Percentiles rank a stretch among this genome's conserved stretches.
Conservation (phyloP, 1,140 invertebrate species). For the Panagrolaimus sp. region DNA sequence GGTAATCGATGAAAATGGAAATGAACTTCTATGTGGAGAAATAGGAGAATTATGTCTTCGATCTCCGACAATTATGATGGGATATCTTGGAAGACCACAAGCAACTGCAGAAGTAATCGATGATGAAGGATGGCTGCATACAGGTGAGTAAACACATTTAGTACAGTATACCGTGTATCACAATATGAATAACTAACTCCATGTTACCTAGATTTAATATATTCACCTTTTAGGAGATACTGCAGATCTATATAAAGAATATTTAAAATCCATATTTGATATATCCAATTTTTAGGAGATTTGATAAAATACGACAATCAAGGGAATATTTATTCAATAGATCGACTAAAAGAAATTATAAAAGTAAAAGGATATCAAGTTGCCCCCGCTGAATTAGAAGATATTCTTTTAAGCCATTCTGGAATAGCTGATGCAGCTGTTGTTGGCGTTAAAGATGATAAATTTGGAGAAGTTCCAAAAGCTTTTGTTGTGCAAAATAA, state of each 20-base stretch:
- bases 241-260: background rate
- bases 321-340: slow-evolving; percentile 68
- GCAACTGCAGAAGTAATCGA: slow-evolving; percentile 64
- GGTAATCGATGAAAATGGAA: background rate
- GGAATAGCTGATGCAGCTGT: slow-evolving; percentile 74
- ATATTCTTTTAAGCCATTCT: slow-evolving; percentile 69
- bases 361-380: slow-evolving; percentile 80
- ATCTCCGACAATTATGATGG: slow-evolving; percentile 45
- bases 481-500: slow-evolving; percentile 70
- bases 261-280: background rate
- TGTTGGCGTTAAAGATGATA: slow-evolving; percentile 70
- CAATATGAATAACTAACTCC: too few relatives aligned
- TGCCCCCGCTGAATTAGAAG: slow-evolving; percentile 78
- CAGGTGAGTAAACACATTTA: too few relatives aligned
- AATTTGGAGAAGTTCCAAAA: slow-evolving; percentile 70
- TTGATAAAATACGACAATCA: slow-evolving; percentile 71
- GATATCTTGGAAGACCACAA: slow-evolving; percentile 43
- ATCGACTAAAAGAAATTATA: slow-evolving; percentile 79
- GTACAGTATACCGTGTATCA: too few relatives aligned
- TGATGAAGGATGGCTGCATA: slow-evolving; percentile 71
- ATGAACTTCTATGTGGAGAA: background rate
- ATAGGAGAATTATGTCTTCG: slow-evolving; percentile 15
- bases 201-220: too few relatives aligned
- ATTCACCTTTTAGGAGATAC: too few relatives aligned
- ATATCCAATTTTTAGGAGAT: slow-evolving; percentile 61